Percentiles rank a stretch among this genome's conserved stretches.
Evolutionary conservation across 2,113 vertebrate species (phyloP).

Genomic region (Pseudorectes ferrugineus): DNA sequence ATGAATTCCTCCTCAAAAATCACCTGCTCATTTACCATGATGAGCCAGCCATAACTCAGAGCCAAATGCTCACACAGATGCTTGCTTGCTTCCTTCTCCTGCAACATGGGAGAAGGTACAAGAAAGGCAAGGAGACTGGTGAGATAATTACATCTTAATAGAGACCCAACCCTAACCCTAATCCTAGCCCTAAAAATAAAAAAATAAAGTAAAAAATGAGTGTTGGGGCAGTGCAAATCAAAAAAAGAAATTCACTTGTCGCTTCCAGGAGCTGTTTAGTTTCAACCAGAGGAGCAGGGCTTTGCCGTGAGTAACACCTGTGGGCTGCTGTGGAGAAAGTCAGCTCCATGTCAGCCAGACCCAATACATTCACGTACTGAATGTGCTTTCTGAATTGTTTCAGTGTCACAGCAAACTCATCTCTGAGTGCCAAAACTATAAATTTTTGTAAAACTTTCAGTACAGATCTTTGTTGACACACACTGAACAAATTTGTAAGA

Average conservation of each 20-base stretch:
- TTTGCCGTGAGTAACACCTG: accelerated
- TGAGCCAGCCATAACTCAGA: not conserved
- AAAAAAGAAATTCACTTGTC: not conserved
- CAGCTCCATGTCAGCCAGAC: not conserved
- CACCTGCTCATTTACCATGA: accelerated
- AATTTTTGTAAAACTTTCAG: not conserved
- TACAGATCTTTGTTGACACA: not conserved
- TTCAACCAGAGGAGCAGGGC: not conserved
- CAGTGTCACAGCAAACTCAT: not conserved
- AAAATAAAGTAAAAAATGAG: not conserved
- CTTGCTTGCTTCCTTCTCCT: accelerated
- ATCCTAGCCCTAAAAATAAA: not conserved
- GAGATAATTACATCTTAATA: not conserved
- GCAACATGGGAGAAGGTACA: not conserved
- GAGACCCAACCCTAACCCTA: not conserved
- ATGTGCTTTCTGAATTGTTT: not conserved
- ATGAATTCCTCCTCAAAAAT: not conserved
- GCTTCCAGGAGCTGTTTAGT: not conserved
- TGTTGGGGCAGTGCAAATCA: not conserved
- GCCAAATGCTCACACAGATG: accelerated
- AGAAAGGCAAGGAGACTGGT: not conserved
- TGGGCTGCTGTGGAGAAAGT: not conserved
- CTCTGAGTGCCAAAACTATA: not conserved
- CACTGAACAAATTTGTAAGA: not conserved
- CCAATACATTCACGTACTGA: accelerated